A percentile compares a stretch with the other conserved stretches of the same genome.
Conservation (phyloP, 2,113 vertebrate genomes). For the Entosphenus tridentatus region DNA sequence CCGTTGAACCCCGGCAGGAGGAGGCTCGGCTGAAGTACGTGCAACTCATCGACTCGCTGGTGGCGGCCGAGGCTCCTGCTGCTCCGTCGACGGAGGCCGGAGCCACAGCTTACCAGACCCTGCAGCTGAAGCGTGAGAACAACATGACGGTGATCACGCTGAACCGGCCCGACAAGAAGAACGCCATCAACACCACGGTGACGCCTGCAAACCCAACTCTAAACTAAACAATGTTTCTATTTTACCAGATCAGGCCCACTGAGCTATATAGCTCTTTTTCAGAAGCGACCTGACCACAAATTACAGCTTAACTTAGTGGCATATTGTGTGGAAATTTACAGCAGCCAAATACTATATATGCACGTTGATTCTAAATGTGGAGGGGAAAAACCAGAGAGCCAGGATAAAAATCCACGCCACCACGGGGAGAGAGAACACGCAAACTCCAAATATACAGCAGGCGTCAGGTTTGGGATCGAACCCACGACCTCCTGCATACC, state of each 20-base stretch:
- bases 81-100: constrained; percentile 13
- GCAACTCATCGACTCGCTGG: constrained; percentile 35
- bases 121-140: constrained; percentile 38
- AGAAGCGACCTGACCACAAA: too few species aligned
- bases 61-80: constrained; percentile 20
- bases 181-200: constrained; percentile 34
- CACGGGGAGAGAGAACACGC: too few species aligned
- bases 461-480: too few species aligned
- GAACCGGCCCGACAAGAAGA: constrained; percentile 58
- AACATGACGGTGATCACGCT: constrained; percentile 61
- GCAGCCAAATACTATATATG: too few species aligned
- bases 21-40: constrained; percentile 47
- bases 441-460: too few species aligned
- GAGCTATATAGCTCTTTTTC: too few species aligned
- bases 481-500: too few species aligned
- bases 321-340: too few species aligned
- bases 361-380: too few species aligned
- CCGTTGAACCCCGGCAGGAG: constrained; percentile 24
- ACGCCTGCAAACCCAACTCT: not conserved
- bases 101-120: constrained; percentile 18
- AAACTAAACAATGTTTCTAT: constrained; percentile 7
- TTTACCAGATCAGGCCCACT: constrained; percentile 3
- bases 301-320: too few species aligned
- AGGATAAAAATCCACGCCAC: too few species aligned
- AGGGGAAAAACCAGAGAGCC: too few species aligned